Conservation (phyloP, 2,797 vertebrate species). For the Pseudomugil tenellus region DNA sequence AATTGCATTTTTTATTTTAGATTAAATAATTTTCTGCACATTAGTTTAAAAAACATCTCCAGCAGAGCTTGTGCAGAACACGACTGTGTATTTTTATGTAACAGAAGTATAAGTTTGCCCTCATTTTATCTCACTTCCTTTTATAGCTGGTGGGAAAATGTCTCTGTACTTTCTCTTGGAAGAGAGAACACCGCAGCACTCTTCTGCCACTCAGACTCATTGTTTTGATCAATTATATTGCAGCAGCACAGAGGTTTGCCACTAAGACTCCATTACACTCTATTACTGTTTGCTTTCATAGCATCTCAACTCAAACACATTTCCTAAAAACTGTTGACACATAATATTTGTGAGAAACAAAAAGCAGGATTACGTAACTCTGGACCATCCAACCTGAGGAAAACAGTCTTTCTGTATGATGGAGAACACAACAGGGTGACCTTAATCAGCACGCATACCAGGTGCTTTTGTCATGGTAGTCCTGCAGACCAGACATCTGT, state of each 20-base stretch:
- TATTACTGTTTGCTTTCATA: neutral
- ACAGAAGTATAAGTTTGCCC: neutral
- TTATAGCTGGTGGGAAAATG: neutral
- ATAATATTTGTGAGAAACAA: slow-evolving; percentile 22
- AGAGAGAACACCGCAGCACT: neutral
- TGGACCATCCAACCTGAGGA: slow-evolving; percentile 20
- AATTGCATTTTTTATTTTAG: neutral
- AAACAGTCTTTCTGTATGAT: neutral
- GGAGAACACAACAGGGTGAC: neutral
- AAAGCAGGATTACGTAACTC: slow-evolving; percentile 33
- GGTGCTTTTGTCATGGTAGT: neutral
- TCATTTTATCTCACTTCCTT: neutral
- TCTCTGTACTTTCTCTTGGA: neutral
- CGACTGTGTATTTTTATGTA: neutral
- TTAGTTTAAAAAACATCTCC: neutral
- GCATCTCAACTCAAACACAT: neutral
- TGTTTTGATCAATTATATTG: slow-evolving; percentile 2
- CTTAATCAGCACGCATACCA: neutral
- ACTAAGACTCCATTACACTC: neutral
- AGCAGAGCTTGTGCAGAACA: neutral
- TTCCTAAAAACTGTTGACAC: slow-evolving; percentile 45
- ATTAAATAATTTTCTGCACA: neutral
- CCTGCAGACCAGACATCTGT: neutral
- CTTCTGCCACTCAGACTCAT: neutral
- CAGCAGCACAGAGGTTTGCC: neutral